Percentiles rank a stretch among this genome's conserved stretches.
Evolutionary conservation across 2,888 invertebrate species (phyloP).

Genomic region (Limnephilus auricula): DNA sequence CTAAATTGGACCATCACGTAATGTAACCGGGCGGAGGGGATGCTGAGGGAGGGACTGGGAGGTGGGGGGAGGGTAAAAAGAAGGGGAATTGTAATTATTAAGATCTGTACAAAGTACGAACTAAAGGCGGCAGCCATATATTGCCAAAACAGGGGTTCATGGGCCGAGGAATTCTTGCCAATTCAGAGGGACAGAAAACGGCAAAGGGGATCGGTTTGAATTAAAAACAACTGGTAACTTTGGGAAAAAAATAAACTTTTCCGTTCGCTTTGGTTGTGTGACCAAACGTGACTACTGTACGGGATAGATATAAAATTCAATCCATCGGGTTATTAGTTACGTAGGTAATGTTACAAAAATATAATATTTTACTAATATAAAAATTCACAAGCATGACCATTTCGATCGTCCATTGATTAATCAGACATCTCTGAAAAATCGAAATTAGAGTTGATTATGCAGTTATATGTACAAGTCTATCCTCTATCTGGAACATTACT

Average conservation of each 20-base stretch:
- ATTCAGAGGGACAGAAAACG: not conserved
- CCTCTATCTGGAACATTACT: no score
- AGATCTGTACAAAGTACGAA: constrained; percentile 34
- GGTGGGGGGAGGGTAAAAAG: constrained; percentile 46
- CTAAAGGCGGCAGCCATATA: constrained; percentile 22
- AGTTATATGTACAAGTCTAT: no score
- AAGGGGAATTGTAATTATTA: constrained; percentile 51
- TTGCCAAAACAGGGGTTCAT: constrained; percentile 13
- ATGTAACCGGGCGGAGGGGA: constrained; percentile 51
- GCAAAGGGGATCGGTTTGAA: not conserved
- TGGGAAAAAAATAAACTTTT: not conserved
- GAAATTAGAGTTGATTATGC: no score
- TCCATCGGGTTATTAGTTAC: not conserved
- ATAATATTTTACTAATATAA: not conserved
- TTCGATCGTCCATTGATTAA: not conserved
- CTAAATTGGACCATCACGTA: constrained; percentile 56
- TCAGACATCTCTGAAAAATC: no score
- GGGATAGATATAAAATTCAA: not conserved
- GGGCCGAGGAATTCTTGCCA: constrained; percentile 14
- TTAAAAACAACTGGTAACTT: not conserved
- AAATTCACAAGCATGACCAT: not conserved
- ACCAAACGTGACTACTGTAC: not conserved
- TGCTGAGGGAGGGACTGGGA: constrained; percentile 32
- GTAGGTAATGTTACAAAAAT: not conserved
- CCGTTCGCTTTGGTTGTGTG: not conserved